Evolutionary conservation across 2,888 invertebrate species (phyloP).

Genomic region (Thera obeliscata): DNA sequence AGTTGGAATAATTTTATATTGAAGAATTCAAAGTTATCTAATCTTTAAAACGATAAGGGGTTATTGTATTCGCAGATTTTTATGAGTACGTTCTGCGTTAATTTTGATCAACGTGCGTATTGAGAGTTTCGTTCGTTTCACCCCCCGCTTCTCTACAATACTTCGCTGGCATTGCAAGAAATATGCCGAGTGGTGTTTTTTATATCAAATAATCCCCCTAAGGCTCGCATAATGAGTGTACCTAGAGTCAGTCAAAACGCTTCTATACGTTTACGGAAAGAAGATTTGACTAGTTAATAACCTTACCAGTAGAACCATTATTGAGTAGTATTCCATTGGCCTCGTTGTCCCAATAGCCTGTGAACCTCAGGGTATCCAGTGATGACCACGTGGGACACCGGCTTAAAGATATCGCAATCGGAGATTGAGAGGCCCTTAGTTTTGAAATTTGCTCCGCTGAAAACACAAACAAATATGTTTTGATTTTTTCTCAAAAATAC

Average conservation of each 20-base stretch:
- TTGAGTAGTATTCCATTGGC: conserved; percentile 85
- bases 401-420: conserved; percentile 83
- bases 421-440: conserved; percentile 84
- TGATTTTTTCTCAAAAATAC: too few relatives aligned
- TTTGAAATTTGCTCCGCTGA: conserved; percentile 78
- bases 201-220: too few relatives aligned
- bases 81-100: neutral
- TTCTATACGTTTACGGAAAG: too few relatives aligned
- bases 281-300: too few relatives aligned
- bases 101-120: neutral
- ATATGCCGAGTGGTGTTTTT: too few relatives aligned
- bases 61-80: conserved; percentile 1
- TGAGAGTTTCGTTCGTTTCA: neutral
- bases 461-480: neutral
- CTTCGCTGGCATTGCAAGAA: too few relatives aligned
- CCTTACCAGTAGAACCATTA: conserved; percentile 87
- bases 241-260: too few relatives aligned
- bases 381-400: conserved; percentile 77
- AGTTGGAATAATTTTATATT: conserved; percentile 7
- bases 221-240: too few relatives aligned
- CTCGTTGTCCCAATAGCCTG: conserved; percentile 85
- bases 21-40: conserved; percentile 9
- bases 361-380: conserved; percentile 84
- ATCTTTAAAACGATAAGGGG: conserved; percentile 8
- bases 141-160: too few relatives aligned